phyloP scores from a whole-genome alignment of 2,888 invertebrate species.

The Bembecia ichneumoniformis region DNA sequence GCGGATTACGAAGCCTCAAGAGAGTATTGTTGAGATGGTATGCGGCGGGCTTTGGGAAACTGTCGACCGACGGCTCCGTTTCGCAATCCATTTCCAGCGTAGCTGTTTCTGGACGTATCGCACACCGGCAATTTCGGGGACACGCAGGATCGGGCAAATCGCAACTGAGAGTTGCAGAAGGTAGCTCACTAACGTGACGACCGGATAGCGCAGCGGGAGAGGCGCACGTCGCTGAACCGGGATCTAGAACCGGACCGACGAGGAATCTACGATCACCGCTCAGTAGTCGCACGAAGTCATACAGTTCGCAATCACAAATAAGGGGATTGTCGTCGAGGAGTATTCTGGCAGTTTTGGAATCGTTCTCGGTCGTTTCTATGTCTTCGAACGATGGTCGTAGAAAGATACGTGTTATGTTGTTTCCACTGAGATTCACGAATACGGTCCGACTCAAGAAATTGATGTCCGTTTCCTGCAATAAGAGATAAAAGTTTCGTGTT shows the following conservation, averaged over 20 bases:
- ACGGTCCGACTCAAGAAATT: slow-evolving; percentile 4
- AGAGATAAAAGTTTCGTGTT: no score
- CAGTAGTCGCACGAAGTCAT: slow-evolving; percentile 14
- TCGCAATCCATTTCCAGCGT: slow-evolving; percentile 8
- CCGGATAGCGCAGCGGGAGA: slow-evolving; percentile 10
- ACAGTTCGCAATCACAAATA: slow-evolving; percentile 27
- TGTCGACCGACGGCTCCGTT: background rate
- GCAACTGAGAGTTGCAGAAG: slow-evolving; percentile 4
- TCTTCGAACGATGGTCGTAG: background rate
- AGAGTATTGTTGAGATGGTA: background rate
- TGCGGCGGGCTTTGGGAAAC: background rate
- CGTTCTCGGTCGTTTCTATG: background rate
- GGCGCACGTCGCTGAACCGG: slow-evolving; percentile 6
- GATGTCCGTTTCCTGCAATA: slow-evolving; percentile 9
- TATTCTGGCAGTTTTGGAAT: slow-evolving; percentile 10
- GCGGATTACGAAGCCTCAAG: slow-evolving; percentile 4
- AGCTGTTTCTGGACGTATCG: slow-evolving; percentile 2
- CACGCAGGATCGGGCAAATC: slow-evolving; percentile 3
- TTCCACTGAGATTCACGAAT: slow-evolving; percentile 21
- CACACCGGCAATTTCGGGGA: slow-evolving; percentile 7
- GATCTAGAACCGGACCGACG: background rate
- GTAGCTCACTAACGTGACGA: slow-evolving; percentile 8
- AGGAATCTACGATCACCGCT: slow-evolving; percentile 1
- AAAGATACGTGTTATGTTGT: slow-evolving; percentile 17
- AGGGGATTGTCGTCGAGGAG: slow-evolving; percentile 28